Percentiles rank a stretch among this genome's conserved stretches.
Conservation (phyloP, 2,113 vertebrate species). For the Eulemur macaco region DNA sequence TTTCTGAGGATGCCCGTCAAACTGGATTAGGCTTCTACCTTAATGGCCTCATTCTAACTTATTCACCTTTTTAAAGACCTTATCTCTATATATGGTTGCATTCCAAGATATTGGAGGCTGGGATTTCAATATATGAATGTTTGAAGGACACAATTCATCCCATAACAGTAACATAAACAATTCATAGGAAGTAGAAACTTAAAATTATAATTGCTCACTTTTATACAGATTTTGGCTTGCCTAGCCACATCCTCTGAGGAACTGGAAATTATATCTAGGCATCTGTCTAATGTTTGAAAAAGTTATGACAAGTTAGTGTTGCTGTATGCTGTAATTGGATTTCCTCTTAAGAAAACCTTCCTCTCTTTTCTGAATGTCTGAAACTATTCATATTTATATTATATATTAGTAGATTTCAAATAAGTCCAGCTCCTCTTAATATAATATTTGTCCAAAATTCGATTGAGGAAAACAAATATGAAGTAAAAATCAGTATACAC, state of each 20-base stretch:
- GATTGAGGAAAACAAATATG: background rate
- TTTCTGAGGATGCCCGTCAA: background rate
- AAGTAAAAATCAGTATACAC: background rate
- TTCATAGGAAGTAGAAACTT: background rate
- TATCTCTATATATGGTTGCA: background rate
- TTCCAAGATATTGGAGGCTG: background rate
- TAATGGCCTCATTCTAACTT: background rate
- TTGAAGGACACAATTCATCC: background rate
- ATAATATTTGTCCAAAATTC: background rate
- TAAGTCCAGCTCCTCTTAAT: background rate
- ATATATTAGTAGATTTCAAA: background rate
- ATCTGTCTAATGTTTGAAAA: constrained; percentile 18
- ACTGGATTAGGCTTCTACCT: accelerated
- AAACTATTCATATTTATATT: background rate
- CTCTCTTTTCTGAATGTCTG: background rate
- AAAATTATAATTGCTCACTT: background rate
- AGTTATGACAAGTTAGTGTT: background rate
- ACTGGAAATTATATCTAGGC: background rate
- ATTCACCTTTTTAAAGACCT: background rate
- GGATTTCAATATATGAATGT: background rate
- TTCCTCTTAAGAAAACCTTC: background rate
- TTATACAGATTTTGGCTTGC: background rate
- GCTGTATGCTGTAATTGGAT: background rate
- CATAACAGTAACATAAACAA: background rate
- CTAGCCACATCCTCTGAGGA: background rate